These are phyloP conservation scores for Gadus chalcogrammus DNA, from an alignment of 2,113 vertebrate species.

Conservation along the genomic window DNA sequence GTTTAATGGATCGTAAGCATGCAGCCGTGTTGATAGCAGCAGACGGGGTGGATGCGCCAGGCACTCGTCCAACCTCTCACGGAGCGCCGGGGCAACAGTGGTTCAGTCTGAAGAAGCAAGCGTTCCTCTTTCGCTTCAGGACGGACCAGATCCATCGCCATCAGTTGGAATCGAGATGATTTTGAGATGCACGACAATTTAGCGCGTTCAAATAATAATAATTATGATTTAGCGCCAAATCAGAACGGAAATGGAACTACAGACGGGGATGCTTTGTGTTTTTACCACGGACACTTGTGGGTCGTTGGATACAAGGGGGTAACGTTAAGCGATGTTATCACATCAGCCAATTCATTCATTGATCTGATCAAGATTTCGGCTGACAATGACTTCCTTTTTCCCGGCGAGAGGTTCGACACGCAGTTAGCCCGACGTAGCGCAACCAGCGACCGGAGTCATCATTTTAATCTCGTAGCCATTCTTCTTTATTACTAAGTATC, in stretches of 20 bases:
- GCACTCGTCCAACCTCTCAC: background rate
- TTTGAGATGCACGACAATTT: constrained; percentile 8
- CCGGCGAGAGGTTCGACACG: too few species aligned
- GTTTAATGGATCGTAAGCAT: background rate
- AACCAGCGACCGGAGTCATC: background rate
- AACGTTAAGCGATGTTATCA: constrained; percentile 25
- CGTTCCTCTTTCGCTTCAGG: constrained; percentile 12
- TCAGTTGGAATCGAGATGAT: constrained; percentile 32
- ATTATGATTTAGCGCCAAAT: constrained; percentile 12
- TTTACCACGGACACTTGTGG: constrained; percentile 34
- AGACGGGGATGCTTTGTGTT: background rate
- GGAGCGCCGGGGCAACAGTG: background rate
- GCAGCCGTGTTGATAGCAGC: background rate
- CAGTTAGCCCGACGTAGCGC: too few species aligned
- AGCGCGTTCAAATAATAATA: too few species aligned
- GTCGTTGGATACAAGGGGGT: constrained; percentile 55
- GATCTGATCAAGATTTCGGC: background rate
- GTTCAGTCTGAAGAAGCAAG: constrained; percentile 1
- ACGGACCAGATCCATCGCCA: constrained; percentile 33
- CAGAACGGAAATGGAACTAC: background rate
- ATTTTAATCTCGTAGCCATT: constrained; percentile 7
- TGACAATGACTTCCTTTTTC: background rate
- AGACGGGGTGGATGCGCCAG: background rate
- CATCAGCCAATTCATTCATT: constrained; percentile 26
- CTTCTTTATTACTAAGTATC: background rate